phyloP scores from a whole-genome alignment of 2,113 vertebrate species.

The Nothoprocta perdicaria region DNA sequence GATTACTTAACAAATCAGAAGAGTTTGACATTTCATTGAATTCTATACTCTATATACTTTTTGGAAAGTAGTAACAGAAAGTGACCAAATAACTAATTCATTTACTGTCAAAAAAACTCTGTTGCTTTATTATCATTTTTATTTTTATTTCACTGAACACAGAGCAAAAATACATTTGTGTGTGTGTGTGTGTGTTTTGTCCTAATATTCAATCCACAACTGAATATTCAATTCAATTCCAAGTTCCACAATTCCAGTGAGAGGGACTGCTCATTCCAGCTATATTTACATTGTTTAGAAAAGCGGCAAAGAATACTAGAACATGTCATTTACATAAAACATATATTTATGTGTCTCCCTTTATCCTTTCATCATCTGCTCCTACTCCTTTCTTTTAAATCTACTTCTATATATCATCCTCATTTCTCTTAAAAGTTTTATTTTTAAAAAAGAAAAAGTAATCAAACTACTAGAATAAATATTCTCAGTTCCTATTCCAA shows the following conservation, averaged over 20 bases:
- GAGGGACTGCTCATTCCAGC: neutral
- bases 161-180: neutral
- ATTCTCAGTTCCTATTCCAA: neutral
- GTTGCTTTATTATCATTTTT: rapidly evolving
- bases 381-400: neutral
- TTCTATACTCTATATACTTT: neutral
- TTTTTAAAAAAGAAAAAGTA: neutral
- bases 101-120: neutral
- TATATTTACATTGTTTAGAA: neutral
- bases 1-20: conserved; percentile 21
- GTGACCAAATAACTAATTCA: neutral
- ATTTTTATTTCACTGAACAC: neutral
- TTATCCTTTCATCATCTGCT: neutral
- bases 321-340: neutral
- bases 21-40: neutral
- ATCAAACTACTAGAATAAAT: rapidly evolving
- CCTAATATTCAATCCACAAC: neutral
- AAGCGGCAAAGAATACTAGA: neutral
- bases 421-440: neutral
- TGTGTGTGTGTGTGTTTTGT: neutral
- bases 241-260: neutral
- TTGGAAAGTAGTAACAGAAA: neutral
- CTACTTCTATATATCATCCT: rapidly evolving
- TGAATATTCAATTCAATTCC: too few relatives aligned
- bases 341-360: neutral